Percentiles rank a stretch among this genome's conserved stretches.
These are phyloP conservation scores for Choreutis nemorana DNA, from an alignment of 2,888 invertebrate genomes.

Conservation along the genomic window DNA sequence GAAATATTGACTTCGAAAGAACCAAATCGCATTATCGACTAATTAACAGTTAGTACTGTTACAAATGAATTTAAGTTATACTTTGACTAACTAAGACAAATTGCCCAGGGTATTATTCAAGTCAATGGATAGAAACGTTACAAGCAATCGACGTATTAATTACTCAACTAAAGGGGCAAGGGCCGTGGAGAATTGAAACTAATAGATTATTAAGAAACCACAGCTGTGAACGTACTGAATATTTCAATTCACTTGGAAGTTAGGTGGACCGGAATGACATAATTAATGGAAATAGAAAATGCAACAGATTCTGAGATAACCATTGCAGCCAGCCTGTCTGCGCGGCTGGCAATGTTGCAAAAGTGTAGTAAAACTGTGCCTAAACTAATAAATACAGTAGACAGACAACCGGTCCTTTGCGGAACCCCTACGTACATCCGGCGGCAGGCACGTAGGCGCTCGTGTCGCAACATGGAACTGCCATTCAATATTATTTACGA, in stretches of 20 bases:
- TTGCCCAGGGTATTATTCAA: slow-evolving; percentile 30
- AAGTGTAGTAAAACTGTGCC: slow-evolving; percentile 27
- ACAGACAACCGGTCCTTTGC: slow-evolving; percentile 48
- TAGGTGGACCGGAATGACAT: slow-evolving; percentile 33
- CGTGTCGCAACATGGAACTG: slow-evolving; percentile 33
- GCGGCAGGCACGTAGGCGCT: slow-evolving; percentile 44
- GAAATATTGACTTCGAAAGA: too few relatives aligned
- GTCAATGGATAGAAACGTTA: slow-evolving; percentile 35
- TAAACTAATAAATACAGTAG: slow-evolving; percentile 28
- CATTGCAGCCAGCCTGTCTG: slow-evolving; percentile 52
- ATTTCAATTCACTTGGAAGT: slow-evolving; percentile 42
- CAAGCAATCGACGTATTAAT: slow-evolving; percentile 28
- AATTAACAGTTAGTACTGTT: too few relatives aligned
- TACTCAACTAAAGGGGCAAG: slow-evolving; percentile 29
- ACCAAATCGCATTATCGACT: too few relatives aligned
- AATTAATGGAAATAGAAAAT: slow-evolving; percentile 60
- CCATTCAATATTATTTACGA: slow-evolving; percentile 48
- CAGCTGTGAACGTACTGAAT: slow-evolving; percentile 42
- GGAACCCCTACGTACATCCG: slow-evolving; percentile 64
- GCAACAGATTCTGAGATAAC: slow-evolving; percentile 50
- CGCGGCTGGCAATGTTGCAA: slow-evolving; percentile 49
- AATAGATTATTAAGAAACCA: slow-evolving; percentile 47
- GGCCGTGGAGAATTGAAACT: slow-evolving; percentile 38
- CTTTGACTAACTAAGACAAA: slow-evolving; percentile 18
- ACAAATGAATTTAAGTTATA: too few relatives aligned